These are phyloP conservation scores for Hycleus cichorii DNA, from an alignment of 1,140 invertebrate genomes.

Conservation along the genomic window DNA sequence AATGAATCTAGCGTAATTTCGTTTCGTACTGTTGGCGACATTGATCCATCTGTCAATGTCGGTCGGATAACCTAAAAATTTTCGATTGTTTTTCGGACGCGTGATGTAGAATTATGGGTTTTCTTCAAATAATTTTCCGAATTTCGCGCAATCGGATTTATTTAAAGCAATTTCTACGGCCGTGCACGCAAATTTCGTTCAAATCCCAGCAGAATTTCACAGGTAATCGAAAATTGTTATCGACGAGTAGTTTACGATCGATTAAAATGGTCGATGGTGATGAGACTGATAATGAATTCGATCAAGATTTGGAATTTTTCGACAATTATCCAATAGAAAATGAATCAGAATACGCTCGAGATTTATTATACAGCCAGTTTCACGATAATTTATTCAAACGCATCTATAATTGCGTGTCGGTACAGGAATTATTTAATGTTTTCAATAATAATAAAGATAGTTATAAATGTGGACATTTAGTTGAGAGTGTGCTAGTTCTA, in stretches of 20 bases:
- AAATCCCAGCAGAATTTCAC: too few species aligned
- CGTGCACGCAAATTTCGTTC: too few species aligned
- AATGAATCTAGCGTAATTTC: too few species aligned
- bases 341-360: constrained; percentile 1
- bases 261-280: background rate
- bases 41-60: too few species aligned
- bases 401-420: constrained; percentile 26
- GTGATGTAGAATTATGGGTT: too few species aligned
- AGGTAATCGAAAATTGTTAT: too few species aligned
- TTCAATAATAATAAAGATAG: constrained; percentile 22
- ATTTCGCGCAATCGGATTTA: too few species aligned
- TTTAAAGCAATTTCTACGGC: too few species aligned
- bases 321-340: background rate
- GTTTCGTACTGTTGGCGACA: too few species aligned
- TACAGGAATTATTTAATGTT: constrained; percentile 30
- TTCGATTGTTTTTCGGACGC: too few species aligned
- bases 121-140: too few species aligned
- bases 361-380: constrained; percentile 24
- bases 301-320: constrained; percentile 1
- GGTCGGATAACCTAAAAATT: too few species aligned
- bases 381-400: constrained; percentile 22
- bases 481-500: constrained; percentile 30
- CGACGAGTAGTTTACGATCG: background rate
- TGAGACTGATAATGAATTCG: background rate
- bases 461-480: constrained; percentile 23